A percentile compares a stretch with the other conserved stretches of the same genome.
Conservation (phyloP, 2,888 invertebrate genomes). For the Theretra japonica region DNA sequence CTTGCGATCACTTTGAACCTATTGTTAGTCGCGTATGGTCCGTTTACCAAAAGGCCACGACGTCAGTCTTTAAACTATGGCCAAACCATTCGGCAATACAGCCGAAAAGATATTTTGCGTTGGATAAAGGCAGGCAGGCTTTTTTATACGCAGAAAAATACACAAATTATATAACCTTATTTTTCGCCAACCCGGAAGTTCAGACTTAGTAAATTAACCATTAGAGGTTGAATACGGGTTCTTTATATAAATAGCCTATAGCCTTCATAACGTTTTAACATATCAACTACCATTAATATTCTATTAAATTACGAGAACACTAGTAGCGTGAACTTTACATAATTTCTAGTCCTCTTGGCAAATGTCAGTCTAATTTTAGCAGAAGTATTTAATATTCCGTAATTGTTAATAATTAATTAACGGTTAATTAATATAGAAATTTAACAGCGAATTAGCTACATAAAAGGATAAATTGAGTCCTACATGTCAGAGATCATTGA, state of each 20-base stretch:
- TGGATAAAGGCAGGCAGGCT: not conserved
- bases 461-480: not conserved
- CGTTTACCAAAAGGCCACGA: too few relatives aligned
- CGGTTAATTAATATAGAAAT: slow-evolving; percentile 2
- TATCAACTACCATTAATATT: too few relatives aligned
- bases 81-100: not conserved
- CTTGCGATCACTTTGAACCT: too few relatives aligned
- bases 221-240: too few relatives aligned
- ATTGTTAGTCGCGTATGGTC: too few relatives aligned
- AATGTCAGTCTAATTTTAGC: not conserved
- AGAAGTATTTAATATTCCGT: not conserved
- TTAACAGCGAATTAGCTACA: not conserved
- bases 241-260: too few relatives aligned
- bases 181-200: too few relatives aligned
- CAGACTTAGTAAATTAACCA: too few relatives aligned
- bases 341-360: not conserved
- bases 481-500: not conserved
- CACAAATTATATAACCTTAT: too few relatives aligned
- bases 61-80: too few relatives aligned
- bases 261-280: too few relatives aligned
- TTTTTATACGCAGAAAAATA: not conserved
- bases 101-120: not conserved
- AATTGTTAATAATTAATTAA: not conserved
- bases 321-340: not conserved
- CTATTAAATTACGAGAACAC: not conserved